These are phyloP conservation scores for Eupithecia inturbata DNA, from an alignment of 2,888 invertebrate species.

Conservation along the genomic window DNA sequence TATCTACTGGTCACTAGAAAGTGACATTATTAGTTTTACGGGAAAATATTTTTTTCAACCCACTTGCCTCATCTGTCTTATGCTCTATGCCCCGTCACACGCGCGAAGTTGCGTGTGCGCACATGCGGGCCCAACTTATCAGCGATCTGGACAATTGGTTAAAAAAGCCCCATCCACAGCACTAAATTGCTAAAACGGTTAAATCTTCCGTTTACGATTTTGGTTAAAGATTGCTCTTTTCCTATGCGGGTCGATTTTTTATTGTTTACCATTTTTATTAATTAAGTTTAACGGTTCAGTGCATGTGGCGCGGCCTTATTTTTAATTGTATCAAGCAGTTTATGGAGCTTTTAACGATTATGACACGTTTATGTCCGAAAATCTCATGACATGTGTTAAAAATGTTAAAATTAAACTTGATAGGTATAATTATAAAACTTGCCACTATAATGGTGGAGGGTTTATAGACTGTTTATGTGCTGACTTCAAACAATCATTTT, in stretches of 20 bases:
- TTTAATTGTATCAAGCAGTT: slow-evolving; percentile 29
- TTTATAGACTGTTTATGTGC: background rate
- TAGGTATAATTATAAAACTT: slow-evolving; percentile 14
- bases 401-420: background rate
- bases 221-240: slow-evolving; percentile 75
- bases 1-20: too few species aligned
- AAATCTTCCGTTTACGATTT: slow-evolving; percentile 74
- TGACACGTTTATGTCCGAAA: slow-evolving; percentile 35
- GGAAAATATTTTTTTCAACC: too few species aligned
- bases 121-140: slow-evolving; percentile 79
- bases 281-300: slow-evolving; percentile 53
- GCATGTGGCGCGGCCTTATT: slow-evolving; percentile 42
- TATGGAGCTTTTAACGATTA: slow-evolving; percentile 37
- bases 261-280: slow-evolving; percentile 59
- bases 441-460: background rate
- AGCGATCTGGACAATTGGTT: slow-evolving; percentile 79
- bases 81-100: slow-evolving; percentile 34
- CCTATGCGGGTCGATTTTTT: slow-evolving; percentile 77
- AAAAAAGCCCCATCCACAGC: slow-evolving; percentile 72
- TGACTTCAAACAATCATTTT: background rate
- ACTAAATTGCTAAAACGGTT: slow-evolving; percentile 80
- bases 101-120: slow-evolving; percentile 73
- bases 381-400: slow-evolving; percentile 34
- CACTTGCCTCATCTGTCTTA: slow-evolving; percentile 22
- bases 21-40: too few species aligned